Evolutionary conservation across 2,113 vertebrate genomes (phyloP).

Genomic region (Oncorhynchus clarkii): DNA sequence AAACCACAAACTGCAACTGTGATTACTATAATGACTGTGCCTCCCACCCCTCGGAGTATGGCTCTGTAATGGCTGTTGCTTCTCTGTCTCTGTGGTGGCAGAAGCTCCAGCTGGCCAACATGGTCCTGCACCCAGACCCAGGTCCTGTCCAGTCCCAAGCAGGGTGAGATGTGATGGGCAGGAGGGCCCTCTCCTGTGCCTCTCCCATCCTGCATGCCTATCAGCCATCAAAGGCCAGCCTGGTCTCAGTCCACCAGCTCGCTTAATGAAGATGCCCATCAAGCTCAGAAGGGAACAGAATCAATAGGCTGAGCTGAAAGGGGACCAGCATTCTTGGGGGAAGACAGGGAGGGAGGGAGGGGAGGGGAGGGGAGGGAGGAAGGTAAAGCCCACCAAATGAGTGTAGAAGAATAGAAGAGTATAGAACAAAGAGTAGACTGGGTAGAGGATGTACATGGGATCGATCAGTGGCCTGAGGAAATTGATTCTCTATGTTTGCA

Average conservation of each 20-base stretch:
- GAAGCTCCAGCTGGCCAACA: background rate
- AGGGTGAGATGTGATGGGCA: background rate
- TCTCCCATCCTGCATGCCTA: slow-evolving; percentile 9
- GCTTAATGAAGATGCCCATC: slow-evolving; percentile 56
- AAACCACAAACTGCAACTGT: background rate
- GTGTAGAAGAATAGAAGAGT: slow-evolving; percentile 34
- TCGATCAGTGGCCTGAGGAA: slow-evolving; percentile 26
- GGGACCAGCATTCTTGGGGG: slow-evolving; percentile 1
- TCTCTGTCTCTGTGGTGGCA: background rate
- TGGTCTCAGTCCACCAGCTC: slow-evolving; percentile 41
- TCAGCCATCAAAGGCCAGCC: slow-evolving; percentile 15
- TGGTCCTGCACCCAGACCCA: background rate
- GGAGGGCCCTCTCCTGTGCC: background rate
- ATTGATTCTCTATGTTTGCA: slow-evolving; percentile 24
- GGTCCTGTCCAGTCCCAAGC: background rate
- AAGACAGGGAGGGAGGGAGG: slow-evolving; percentile 8
- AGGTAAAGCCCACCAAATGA: slow-evolving; percentile 21
- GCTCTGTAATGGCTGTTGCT: background rate
- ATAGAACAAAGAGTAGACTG: slow-evolving; percentile 17
- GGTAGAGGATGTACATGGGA: slow-evolving; percentile 16
- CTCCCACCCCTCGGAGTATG: background rate
- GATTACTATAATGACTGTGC: background rate
- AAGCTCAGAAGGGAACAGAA: slow-evolving; percentile 22
- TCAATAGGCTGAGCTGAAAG: slow-evolving; percentile 21
- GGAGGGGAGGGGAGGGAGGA: slow-evolving; percentile 4